Conservation (phyloP, 2,113 vertebrate genomes). For the Sitta europaea region DNA sequence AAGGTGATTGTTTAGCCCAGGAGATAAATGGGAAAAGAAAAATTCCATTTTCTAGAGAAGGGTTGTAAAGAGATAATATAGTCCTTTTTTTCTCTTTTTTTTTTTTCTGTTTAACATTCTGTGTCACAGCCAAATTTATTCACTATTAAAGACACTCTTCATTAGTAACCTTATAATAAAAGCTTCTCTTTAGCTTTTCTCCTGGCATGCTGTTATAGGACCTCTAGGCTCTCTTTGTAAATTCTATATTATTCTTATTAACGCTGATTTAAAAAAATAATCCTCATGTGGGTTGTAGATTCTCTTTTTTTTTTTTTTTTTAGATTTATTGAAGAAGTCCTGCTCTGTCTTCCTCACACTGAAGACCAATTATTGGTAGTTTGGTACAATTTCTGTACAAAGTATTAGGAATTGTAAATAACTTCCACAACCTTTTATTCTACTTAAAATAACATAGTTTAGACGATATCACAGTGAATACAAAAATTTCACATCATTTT, state of each 20-base stretch:
- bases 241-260: conserved; percentile 33
- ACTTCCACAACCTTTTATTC: background rate
- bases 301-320: background rate
- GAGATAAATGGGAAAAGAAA: conserved; percentile 4
- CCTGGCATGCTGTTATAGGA: background rate
- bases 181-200: conserved; percentile 53
- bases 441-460: background rate
- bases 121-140: conserved; percentile 48
- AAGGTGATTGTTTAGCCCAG: conserved; percentile 24
- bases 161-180: conserved; percentile 31
- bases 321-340: background rate
- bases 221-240: background rate
- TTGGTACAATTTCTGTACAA: background rate
- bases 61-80: conserved; percentile 13
- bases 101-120: conserved; percentile 21
- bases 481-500: background rate
- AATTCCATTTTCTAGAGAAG: background rate
- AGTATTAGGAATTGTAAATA: background rate
- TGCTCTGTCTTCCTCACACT: background rate
- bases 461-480: background rate
- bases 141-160: conserved; percentile 50
- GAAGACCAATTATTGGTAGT: background rate
- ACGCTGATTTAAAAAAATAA: background rate
- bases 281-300: background rate
- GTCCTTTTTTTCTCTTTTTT: background rate